These are phyloP conservation scores for Folsomia candida DNA, from an alignment of 2,888 invertebrate genomes.

Conservation along the genomic window DNA sequence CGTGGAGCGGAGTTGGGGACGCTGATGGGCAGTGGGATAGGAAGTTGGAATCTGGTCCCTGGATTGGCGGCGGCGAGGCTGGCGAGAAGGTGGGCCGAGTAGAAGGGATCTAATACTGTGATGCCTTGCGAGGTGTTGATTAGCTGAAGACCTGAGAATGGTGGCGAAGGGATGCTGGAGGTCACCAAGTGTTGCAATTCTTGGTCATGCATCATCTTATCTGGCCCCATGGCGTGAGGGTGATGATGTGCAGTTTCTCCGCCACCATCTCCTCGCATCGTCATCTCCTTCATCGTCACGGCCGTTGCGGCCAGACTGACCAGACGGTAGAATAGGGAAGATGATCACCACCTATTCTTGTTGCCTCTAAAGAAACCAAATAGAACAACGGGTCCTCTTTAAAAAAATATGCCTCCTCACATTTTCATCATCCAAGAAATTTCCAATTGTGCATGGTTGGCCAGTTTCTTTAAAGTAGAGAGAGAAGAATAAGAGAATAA, in stretches of 20 bases:
- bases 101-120: slow-evolving; percentile 42
- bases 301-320: slow-evolving; percentile 59
- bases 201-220: slow-evolving; percentile 45
- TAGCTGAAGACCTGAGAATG: slow-evolving; percentile 41
- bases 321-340: slow-evolving; percentile 68
- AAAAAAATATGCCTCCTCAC: too few relatives aligned
- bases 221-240: slow-evolving; percentile 20
- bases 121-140: slow-evolving; percentile 43
- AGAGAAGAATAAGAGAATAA: not conserved
- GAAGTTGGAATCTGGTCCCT: slow-evolving; percentile 45
- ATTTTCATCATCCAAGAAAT: too few relatives aligned
- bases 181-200: slow-evolving; percentile 48
- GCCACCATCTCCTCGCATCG: too few relatives aligned
- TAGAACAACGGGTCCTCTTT: not conserved
- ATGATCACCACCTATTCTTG: slow-evolving; percentile 53
- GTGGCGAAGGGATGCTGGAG: slow-evolving; percentile 44
- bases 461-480: too few relatives aligned
- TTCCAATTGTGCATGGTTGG: too few relatives aligned
- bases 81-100: slow-evolving; percentile 47
- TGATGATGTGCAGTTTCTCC: slow-evolving; percentile 16
- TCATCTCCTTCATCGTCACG: slow-evolving; percentile 40
- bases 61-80: slow-evolving; percentile 43
- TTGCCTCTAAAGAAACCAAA: not conserved
- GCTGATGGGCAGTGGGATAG: slow-evolving; percentile 44
- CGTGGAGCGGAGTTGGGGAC: slow-evolving; percentile 28